Conservation (phyloP, 2,797 vertebrate genomes). For the Chiroxiphia lanceolata region DNA sequence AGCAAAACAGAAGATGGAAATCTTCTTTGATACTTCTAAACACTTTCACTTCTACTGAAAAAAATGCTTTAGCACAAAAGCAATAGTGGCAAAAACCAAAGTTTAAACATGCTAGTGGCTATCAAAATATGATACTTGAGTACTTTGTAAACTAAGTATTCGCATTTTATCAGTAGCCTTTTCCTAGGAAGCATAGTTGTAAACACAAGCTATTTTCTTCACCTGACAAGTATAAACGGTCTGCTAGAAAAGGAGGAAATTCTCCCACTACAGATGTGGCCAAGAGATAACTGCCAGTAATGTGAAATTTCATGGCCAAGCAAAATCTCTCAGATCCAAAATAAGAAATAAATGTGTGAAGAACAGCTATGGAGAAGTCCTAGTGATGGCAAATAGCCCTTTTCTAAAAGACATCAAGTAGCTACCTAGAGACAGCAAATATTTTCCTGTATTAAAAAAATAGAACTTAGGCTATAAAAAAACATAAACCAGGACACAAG, state of each 20-base stretch:
- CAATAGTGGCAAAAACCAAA: not conserved
- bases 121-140: not conserved
- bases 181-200: not conserved
- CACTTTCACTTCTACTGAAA: not conserved
- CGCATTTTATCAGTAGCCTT: not conserved
- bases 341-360: not conserved
- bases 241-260: not conserved
- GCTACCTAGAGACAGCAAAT: not conserved
- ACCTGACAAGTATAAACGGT: not conserved
- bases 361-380: not conserved
- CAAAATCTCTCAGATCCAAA: not conserved
- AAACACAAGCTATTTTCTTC: not conserved
- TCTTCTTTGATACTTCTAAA: not conserved
- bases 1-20: not conserved
- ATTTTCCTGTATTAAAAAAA: not conserved
- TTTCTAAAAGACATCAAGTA: not conserved
- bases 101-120: not conserved
- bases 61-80: not conserved
- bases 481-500: not conserved
- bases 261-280: not conserved
- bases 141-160: not conserved
- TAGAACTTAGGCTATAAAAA: not conserved
- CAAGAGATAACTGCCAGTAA: not conserved
- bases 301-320: not conserved
- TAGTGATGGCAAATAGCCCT: not conserved